Conservation (phyloP, 2,113 vertebrate genomes). For the Neodontobutis hainanensis region DNA sequence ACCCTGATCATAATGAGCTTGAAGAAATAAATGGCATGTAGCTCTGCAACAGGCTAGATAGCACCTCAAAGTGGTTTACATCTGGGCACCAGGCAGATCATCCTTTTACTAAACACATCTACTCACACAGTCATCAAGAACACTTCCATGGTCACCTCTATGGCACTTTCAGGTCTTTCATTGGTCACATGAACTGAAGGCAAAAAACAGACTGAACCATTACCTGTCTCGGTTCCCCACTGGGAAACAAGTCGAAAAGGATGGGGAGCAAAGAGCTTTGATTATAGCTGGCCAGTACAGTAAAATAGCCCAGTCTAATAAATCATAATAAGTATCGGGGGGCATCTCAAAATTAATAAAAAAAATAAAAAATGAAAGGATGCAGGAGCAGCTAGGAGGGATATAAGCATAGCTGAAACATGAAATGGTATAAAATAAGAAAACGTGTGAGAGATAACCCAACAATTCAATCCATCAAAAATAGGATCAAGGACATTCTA, state of each 20-base stretch:
- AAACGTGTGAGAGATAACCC: conserved; percentile 28
- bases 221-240: conserved; percentile 57
- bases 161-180: conserved; percentile 77
- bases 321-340: conserved; percentile 20
- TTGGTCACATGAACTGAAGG: conserved; percentile 66
- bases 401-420: conserved; percentile 64
- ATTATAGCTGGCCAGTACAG: conserved; percentile 2
- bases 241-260: conserved; percentile 45
- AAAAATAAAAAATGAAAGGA: conserved; percentile 13
- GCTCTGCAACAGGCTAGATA: conserved; percentile 34
- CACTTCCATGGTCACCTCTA: conserved; percentile 63
- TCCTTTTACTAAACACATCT: conserved; percentile 48
- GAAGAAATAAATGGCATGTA: conserved; percentile 28
- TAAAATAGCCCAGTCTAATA: conserved; percentile 13
- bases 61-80: conserved; percentile 56
- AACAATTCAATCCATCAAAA: conserved; percentile 35
- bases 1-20: conserved; percentile 4
- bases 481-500: conserved; percentile 14
- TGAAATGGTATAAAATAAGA: conserved; percentile 55
- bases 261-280: conserved; percentile 35
- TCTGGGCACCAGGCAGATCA: conserved; percentile 39
- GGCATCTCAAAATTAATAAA: conserved; percentile 26
- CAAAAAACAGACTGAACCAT: conserved; percentile 67
- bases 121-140: conserved; percentile 48
- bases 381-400: conserved; percentile 61